Percentiles rank a stretch among this genome's conserved stretches.
phyloP scores from a whole-genome alignment of 1,140 invertebrate species.

The Rhagoletis pomonella region DNA sequence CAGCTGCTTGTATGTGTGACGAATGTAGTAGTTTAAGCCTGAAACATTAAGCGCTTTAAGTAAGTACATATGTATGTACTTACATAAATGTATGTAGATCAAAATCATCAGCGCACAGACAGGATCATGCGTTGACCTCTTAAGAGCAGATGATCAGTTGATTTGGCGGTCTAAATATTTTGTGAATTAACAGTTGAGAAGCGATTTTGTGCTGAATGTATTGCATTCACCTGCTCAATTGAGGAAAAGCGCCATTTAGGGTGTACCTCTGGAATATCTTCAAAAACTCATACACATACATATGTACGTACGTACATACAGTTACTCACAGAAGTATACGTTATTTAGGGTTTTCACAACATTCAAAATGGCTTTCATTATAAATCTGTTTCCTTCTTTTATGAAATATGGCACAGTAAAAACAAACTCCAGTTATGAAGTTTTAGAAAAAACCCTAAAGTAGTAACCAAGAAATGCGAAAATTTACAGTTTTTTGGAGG shows the following conservation, averaged over 20 bases:
- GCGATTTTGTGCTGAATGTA: conserved; percentile 11
- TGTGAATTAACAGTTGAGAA: conserved; percentile 27
- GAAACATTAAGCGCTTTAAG: conserved; percentile 28
- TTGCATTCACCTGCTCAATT: conserved; percentile 10
- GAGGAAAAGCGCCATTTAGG: neutral
- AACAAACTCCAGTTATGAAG: no score
- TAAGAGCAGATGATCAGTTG: conserved; percentile 12
- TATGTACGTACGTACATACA: no score
- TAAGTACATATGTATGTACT: neutral
- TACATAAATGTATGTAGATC: neutral
- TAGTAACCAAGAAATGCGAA: no score
- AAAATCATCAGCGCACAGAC: conserved; percentile 12
- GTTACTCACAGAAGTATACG: no score
- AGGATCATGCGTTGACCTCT: neutral
- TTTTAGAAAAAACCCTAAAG: no score
- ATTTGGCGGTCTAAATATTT: conserved; percentile 41
- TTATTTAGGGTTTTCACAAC: no score
- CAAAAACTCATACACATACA: no score
- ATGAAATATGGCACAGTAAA: no score
- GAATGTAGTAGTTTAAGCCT: conserved; percentile 11
- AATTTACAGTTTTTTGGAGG: no score
- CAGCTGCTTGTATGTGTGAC: conserved; percentile 40
- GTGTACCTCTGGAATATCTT: neutral
- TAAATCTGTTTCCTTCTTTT: no score
- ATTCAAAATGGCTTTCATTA: no score